Conservation (phyloP, 2,113 vertebrate genomes). For the Probosciger aterrimus region DNA sequence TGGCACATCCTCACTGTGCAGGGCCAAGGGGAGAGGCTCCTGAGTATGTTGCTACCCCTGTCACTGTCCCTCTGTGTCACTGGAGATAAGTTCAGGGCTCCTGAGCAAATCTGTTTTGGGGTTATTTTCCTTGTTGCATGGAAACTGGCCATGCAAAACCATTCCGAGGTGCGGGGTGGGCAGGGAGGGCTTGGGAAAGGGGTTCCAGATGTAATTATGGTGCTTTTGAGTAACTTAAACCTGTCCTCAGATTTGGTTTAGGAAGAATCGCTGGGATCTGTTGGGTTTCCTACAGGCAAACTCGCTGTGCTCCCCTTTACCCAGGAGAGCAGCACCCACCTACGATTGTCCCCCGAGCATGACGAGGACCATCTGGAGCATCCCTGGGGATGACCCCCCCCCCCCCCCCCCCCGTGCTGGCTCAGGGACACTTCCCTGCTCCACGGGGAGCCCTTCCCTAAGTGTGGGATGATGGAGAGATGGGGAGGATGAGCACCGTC, state of each 20-base stretch:
- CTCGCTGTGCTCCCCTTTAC: conserved; percentile 49
- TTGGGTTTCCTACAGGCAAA: conserved; percentile 31
- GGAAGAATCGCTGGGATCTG: conserved; percentile 56
- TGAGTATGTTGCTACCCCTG: background rate
- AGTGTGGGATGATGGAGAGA: background rate
- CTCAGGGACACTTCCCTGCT: background rate
- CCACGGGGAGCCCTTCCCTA: background rate
- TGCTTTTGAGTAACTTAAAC: background rate
- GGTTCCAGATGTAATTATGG: conserved; percentile 1
- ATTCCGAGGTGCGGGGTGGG: background rate
- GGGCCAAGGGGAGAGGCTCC: background rate
- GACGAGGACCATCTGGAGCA: conserved; percentile 15
- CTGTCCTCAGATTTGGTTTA: conserved; percentile 39
- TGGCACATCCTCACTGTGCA: fast-evolving
- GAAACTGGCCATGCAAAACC: background rate
- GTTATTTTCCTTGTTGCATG: background rate
- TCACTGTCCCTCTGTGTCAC: conserved; percentile 41
- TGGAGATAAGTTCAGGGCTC: conserved; percentile 38
- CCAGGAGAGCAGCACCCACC: conserved; percentile 18
- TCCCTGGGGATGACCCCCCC: background rate
- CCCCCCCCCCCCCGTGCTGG: background rate
- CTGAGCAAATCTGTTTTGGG: background rate
- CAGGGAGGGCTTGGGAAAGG: no score
- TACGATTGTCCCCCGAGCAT: background rate
- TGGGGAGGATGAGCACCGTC: conserved; percentile 39